Evolutionary conservation across 2,888 invertebrate species (phyloP).

Genomic region (Biston betularia): DNA sequence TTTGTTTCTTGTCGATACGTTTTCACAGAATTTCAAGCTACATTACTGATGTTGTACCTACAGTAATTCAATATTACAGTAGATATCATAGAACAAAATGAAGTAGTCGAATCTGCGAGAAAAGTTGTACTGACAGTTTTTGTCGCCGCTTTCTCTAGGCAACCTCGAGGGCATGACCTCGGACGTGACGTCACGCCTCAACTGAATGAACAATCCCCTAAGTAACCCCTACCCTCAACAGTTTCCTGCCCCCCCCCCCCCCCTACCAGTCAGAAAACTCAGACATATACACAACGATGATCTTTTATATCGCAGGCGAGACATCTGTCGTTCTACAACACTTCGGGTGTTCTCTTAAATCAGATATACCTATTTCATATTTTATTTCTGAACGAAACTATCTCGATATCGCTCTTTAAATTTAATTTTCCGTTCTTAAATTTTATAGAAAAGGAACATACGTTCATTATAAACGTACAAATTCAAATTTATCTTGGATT

Average conservation of each 20-base stretch:
- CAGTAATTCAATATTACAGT: too few relatives aligned
- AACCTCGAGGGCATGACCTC: constrained; percentile 76
- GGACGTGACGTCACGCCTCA: constrained; percentile 76
- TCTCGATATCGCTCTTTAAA: too few relatives aligned
- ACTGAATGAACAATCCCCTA: constrained; percentile 79
- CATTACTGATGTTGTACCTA: neutral
- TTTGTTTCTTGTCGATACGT: too few relatives aligned
- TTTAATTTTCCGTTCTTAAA: too few relatives aligned
- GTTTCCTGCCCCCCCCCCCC: constrained; percentile 48
- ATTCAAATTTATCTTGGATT: too few relatives aligned
- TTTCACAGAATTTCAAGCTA: neutral
- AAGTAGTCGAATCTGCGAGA: constrained; percentile 38
- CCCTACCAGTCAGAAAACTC: constrained; percentile 68
- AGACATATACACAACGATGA: constrained; percentile 61
- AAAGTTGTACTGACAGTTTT: constrained; percentile 58
- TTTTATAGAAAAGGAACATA: too few relatives aligned
- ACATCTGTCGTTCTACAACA: constrained; percentile 68
- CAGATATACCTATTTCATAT: neutral
- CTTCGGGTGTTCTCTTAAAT: constrained; percentile 18
- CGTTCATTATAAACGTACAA: too few relatives aligned
- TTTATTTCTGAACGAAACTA: neutral
- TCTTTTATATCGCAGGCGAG: constrained; percentile 67
- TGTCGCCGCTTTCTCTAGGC: constrained; percentile 60
- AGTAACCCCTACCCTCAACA: constrained; percentile 48
- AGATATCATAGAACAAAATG: neutral